phyloP scores from a whole-genome alignment of 2,888 invertebrate genomes.

The Laspeyria flexula region DNA sequence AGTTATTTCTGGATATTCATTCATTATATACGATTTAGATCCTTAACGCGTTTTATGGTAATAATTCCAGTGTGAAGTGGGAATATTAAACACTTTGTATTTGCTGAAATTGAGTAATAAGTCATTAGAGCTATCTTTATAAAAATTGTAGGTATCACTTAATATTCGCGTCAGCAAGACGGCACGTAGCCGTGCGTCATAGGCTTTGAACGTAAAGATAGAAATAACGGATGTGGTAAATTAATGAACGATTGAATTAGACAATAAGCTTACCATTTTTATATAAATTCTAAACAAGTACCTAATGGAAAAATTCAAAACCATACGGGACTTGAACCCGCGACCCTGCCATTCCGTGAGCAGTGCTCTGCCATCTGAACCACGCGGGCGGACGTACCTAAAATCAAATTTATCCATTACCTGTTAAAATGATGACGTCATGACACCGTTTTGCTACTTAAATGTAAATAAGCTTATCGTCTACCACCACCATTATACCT shows the following conservation, averaged over 20 bases:
- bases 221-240: conserved; percentile 28
- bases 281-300: too few relatives aligned
- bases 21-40: conserved; percentile 33
- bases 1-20: conserved; percentile 13
- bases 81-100: conserved; percentile 40
- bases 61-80: conserved; percentile 34
- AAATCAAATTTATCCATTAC: too few relatives aligned
- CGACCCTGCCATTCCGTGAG: too few relatives aligned
- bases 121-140: conserved; percentile 48
- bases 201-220: conserved; percentile 27
- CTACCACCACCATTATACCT: too few relatives aligned
- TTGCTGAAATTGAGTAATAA: conserved; percentile 37
- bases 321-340: too few relatives aligned
- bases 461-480: too few relatives aligned
- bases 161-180: conserved; percentile 69
- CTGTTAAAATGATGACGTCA: too few relatives aligned
- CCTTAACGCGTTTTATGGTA: conserved; percentile 41
- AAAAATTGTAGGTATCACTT: conserved; percentile 57
- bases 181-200: conserved; percentile 64
- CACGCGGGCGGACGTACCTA: too few relatives aligned
- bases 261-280: too few relatives aligned
- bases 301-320: too few relatives aligned
- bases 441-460: too few relatives aligned
- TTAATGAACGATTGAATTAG: neutral
- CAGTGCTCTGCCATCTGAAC: too few relatives aligned